A percentile compares a stretch with the other conserved stretches of the same genome.
phyloP scores from a whole-genome alignment of 2,797 vertebrate genomes.

The Hafferia zeledoni region DNA sequence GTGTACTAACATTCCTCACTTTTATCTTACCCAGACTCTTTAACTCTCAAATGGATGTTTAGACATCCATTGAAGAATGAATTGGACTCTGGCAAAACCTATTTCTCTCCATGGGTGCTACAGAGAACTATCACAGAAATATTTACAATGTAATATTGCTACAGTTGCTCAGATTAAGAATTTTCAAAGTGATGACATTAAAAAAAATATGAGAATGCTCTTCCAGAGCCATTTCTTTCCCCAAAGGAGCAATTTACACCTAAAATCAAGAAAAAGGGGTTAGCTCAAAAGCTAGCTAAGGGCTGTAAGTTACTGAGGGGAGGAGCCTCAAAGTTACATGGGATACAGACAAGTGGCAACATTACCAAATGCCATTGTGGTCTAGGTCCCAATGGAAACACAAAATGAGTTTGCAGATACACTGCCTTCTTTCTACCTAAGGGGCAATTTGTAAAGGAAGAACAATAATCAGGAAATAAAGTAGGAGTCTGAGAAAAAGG shows the following conservation, averaged over 20 bases:
- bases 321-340: not conserved
- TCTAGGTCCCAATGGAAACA: not conserved
- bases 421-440: not conserved
- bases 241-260: not conserved
- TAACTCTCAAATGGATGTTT: not conserved
- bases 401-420: not conserved
- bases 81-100: not conserved
- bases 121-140: not conserved
- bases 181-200: not conserved
- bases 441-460: not conserved
- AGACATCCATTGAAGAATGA: not conserved
- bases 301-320: not conserved
- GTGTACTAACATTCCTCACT: not conserved
- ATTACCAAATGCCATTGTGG: not conserved
- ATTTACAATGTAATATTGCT: not conserved
- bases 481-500: not conserved
- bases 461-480: not conserved
- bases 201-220: not conserved
- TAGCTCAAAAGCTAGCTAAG: not conserved
- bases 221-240: not conserved
- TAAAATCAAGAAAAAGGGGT: not conserved
- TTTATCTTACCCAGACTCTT: not conserved
- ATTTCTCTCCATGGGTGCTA: not conserved
- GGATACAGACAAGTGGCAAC: accelerated
- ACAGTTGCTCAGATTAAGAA: not conserved